Evolutionary conservation across 2,113 vertebrate genomes (phyloP), one percentile per base, ranked within the genome.

Genomic region (Calidris pygmaea): DNA sequence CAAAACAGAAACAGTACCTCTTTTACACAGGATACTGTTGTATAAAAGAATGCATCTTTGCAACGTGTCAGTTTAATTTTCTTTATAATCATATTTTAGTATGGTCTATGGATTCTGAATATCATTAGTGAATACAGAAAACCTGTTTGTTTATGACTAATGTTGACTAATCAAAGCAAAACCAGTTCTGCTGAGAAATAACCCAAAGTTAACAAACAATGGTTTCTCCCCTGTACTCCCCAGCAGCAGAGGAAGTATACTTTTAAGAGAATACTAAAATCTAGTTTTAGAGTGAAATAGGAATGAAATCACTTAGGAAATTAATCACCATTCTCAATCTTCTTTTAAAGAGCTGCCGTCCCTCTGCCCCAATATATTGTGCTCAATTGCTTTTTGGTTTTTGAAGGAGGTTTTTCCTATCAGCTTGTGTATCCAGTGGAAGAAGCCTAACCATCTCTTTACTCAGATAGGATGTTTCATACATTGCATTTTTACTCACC

Each of bases 61-160:
- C 68, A 70, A 60, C 29, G 48, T 75, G 14, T 94, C 48, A 63
- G 34, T 89, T 72, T 92, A 56, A 85, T 93, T 96, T 92, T 96
- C 71, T 81, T 93, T 67, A 76, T 59, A 41, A 19, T 45, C 2
- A 63, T 90, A 89, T 93, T 92, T 95, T 75, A 88, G 16, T 89
- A 92, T 93, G 39, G 39, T 82, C 79, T 93, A 23, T 94, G 73
- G 58, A 59, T 87, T 71, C 45, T 85, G 70, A 92, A 60, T 67
- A 78, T 87, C 41, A 47, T 80, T 62, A 88, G 37, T 72, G 26
- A 89, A 91, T 86, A 81, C 18, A 93, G 71, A 93, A 92, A 73
- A 59, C 7, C 22, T 56, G 13, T 1, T 2, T 9, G 19, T 48
- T 79, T 58, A 16, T 74, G 8, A 34, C 37, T 62, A 58, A 29